Percentiles rank a stretch among this genome's conserved stretches.
phyloP scores from a whole-genome alignment of 2,888 invertebrate genomes.

The Gibbula magus region DNA sequence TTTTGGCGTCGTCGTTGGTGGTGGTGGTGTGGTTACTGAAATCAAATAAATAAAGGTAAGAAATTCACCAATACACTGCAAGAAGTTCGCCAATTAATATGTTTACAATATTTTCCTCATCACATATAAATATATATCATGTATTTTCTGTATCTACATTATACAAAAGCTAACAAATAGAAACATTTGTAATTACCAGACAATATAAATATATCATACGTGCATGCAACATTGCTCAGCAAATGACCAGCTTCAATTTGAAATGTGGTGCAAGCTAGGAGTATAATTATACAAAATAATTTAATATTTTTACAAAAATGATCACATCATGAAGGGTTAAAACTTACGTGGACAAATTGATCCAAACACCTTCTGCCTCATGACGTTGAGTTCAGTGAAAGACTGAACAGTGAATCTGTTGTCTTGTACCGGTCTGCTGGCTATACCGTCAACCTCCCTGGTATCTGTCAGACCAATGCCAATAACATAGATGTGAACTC shows the following conservation, averaged over 20 bases:
- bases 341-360: conserved; percentile 46
- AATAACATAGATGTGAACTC: conserved; percentile 51
- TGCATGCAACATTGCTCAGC: too few relatives aligned
- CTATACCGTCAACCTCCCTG: conserved; percentile 51
- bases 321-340: background rate
- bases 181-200: too few relatives aligned
- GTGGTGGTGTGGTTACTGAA: background rate
- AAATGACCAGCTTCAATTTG: too few relatives aligned
- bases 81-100: too few relatives aligned
- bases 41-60: background rate
- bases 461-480: conserved; percentile 54
- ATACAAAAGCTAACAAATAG: too few relatives aligned
- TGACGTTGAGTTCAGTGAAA: conserved; percentile 45
- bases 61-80: too few relatives aligned
- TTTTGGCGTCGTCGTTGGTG: background rate
- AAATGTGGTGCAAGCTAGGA: too few relatives aligned
- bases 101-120: too few relatives aligned
- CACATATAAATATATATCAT: too few relatives aligned
- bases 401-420: conserved; percentile 46
- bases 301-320: background rate
- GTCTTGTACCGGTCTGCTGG: conserved; percentile 42
- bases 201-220: too few relatives aligned
- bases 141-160: too few relatives aligned
- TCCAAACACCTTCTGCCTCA: conserved; percentile 55
- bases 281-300: too few relatives aligned